Evolutionary conservation across 2,113 vertebrate species (phyloP), one percentile per base, ranked within the genome.

Genomic region (Clinocottus analis): DNA sequence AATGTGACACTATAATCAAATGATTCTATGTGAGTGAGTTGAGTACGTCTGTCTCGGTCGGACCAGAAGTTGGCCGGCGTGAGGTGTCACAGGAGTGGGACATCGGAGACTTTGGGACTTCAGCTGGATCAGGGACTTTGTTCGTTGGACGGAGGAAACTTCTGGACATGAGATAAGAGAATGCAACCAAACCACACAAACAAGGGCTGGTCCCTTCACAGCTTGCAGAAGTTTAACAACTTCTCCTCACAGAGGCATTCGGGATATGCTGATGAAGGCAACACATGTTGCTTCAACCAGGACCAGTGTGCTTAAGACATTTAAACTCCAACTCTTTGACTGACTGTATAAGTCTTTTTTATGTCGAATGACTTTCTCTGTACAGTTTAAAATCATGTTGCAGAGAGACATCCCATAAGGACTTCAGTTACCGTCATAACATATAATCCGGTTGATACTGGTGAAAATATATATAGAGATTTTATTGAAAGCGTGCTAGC

Each of bases 181-280:
- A 93, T 91, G 79, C 75, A 64, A 75, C 75, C 39, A 79, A 60
- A 87, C 85, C 84, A 72, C 89, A 91, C 83, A 92, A 85, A 91
- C 88, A 91, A 74, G 82, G 69, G 77, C 59, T 71, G 72, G 72
- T 79, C 39, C 62, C 47, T 62, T 90, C 82, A 71, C 76, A 68
- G 41, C 41, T 43, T 14, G 4, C 13, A 43, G 41, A 43, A 14
- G 13, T 43, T 14, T 14, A 43, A 59, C 56, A 31, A 59, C 7
- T 59, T 59, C 10, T 55, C 51, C 51, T 55, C 19, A 0, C 2
- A 17, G 2, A 9, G 8, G 58, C 9, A 21, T 33, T 33, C 17
- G 21, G 7, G 17, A 7, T 60, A 31, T 60, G 58, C 58, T 21
- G 31, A 60, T 31, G 17, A 60, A 60, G 4, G 29, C 8, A 35